Evolutionary conservation across 2,113 vertebrate genomes (phyloP), one percentile per base, ranked within the genome.

Genomic region (Chaetops frenatus): DNA sequence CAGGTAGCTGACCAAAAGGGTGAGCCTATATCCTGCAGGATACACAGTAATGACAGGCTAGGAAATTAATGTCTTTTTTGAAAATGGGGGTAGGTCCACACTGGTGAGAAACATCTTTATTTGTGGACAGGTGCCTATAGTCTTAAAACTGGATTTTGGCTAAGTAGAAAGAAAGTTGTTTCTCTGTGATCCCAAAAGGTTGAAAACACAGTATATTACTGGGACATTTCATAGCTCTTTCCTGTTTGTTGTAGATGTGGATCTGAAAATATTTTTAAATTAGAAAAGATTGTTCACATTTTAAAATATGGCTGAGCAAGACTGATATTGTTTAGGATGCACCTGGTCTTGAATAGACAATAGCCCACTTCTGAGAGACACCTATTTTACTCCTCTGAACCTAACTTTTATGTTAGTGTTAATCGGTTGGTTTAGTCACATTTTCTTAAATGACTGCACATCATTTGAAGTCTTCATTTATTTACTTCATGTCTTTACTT

Each of bases 401-500:
- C 27, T 14, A 27, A 11, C 21, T 92, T 87, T 60, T 81, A 21
- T 67, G 1, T 74, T 21, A 45, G 7, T 29, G 22, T 47, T 79
- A 72, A 44, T 40, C 0, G 0, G 8, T 72, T 54, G 29, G 1
- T 74, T 90, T 58, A 27, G n/a, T 82, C 12, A 15, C 10, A 20
- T 40, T 71, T 92, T 58, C 31, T 74, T 90, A 83, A 90, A 81
- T 31, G 35, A 23, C 20, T 66, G 21, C 3, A 10, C 20, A 45
- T 51, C 1, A 4, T 69, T 88, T 74, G 7, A 12, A 88, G 9
- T 44, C 71, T 92, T 90, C 33, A 62, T 70, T 80, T 93, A 66
- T 90, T 88, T 90, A 29, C 15, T 48, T 62, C 9, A 40, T 31
- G 4, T 67, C 74, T 76, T 72, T 29, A 44, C 12, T 70, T 64